Base-by-base conservation (phyloP, 1,140 invertebrate species). In the Drosophila virilis region DNA sequence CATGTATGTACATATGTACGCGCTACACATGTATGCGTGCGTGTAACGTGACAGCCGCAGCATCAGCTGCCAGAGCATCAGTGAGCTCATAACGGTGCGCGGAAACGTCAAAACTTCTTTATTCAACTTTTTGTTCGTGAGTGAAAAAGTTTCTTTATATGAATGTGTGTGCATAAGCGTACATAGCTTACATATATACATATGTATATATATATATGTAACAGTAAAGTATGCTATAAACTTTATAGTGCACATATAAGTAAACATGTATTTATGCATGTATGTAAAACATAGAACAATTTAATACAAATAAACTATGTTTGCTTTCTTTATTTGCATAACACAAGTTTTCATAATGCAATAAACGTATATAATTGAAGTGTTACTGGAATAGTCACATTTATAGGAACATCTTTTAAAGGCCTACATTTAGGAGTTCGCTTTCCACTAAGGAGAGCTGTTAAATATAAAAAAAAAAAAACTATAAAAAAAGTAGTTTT, bases 41-140 rank as follows among this genome's bases (percentile, higher is more conserved):
- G 54, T 66, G 54, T 65, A 65, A 71, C 54, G 68, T 58, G 68
- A 72, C 74, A 77, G 61, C 57, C 61, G 38, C 68, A 77, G 68
- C 73, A 72, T 75, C 73, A 72, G 73, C 68, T 72, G 73, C 68
- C 68, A 40, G 43, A 74, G 66, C 57, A 50, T 74, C 50, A 74
- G 71, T 74, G 71, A 74, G 71, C 71, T 74, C 71, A 74, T 74
- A 74, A 74, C 71, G 57, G 71, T 74, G 65, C 71, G 71, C 57
- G 65, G 69, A 61, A 71, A 69, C 58, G 65, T 61, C 54, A 61
- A 74, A 74, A 66, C 66, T 57, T 69, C 57, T 66, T 68, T 35
- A 38, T 28, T 22, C 55, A 59, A 60, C 35, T 33, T 40, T 68
- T 66, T 67, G 33, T 33, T 43, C 46, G 70, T 67, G 64, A 59